phyloP scores from a whole-genome alignment of 2,797 vertebrate genomes.

The Eospalax fontanierii region DNA sequence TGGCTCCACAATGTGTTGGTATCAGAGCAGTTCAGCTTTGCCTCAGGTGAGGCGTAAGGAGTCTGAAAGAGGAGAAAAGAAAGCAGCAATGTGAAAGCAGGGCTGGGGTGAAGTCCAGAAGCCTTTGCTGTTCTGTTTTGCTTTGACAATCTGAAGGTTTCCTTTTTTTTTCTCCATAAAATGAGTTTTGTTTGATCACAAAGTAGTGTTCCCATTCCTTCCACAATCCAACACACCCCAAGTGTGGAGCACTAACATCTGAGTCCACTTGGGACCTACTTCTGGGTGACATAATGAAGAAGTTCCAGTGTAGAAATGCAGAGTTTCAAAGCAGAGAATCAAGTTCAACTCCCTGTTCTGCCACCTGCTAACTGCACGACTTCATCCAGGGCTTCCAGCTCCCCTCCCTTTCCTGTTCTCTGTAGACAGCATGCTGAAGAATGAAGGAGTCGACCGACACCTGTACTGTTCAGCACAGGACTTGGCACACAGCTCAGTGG shows the following conservation, averaged over 20 bases:
- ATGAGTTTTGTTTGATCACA: slow-evolving; percentile 24
- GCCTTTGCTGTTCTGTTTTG: no score
- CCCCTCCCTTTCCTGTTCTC: neutral
- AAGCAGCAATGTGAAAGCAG: no score
- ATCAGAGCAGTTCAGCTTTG: no score
- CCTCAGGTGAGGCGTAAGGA: no score
- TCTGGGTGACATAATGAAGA: neutral
- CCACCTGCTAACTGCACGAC: neutral
- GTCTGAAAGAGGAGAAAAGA: no score
- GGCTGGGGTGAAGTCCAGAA: no score
- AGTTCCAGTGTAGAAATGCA: neutral
- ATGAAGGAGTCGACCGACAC: neutral
- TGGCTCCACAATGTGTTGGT: no score
- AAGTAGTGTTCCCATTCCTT: neutral
- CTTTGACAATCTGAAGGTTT: no score
- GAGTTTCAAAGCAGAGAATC: neutral
- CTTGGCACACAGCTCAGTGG: neutral
- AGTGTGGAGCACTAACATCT: neutral
- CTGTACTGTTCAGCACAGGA: neutral
- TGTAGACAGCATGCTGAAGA: neutral
- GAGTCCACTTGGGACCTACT: neutral
- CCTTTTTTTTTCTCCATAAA: neutral
- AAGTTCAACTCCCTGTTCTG: neutral
- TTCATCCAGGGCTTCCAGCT: neutral
- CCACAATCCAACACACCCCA: neutral